Percentiles rank a stretch among this genome's conserved stretches.
Conservation (phyloP, 2,888 invertebrate species). For the Cephalotes varians region DNA sequence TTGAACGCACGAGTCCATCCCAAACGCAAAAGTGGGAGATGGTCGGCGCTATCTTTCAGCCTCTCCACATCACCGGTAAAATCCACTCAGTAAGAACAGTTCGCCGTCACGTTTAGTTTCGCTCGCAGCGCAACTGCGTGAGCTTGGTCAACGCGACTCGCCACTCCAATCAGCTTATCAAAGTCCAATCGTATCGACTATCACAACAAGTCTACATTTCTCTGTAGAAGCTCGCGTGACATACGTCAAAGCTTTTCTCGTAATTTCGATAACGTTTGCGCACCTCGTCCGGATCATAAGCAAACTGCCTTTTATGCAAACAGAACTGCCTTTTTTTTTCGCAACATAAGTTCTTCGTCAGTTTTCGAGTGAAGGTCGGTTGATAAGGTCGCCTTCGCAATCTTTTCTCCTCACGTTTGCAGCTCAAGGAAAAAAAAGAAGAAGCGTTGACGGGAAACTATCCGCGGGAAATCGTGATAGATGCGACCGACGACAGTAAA, state of each 20-base stretch:
- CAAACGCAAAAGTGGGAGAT: constrained; percentile 56
- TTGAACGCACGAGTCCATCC: neutral
- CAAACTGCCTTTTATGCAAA: too few species aligned
- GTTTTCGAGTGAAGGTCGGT: neutral
- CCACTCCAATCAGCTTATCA: constrained; percentile 16
- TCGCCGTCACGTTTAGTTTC: constrained; percentile 65
- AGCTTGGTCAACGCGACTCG: constrained; percentile 32
- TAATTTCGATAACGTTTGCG: constrained; percentile 34
- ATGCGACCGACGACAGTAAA: neutral
- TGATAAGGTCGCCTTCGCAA: neutral
- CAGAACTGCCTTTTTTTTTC: neutral
- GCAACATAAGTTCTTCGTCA: neutral
- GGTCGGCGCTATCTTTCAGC: constrained; percentile 56
- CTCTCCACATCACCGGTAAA: constrained; percentile 1
- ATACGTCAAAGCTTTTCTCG: constrained; percentile 28
- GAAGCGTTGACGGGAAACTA: neutral
- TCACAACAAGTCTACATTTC: constrained; percentile 5
- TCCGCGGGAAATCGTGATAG: neutral
- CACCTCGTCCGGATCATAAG: neutral
- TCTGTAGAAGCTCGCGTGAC: neutral
- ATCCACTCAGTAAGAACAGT: constrained; percentile 47
- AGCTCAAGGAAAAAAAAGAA: neutral
- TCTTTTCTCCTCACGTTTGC: neutral
- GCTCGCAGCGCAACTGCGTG: constrained; percentile 55
- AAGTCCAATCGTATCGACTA: neutral